These are phyloP conservation scores for Cordilura impudica DNA, from an alignment of 2,888 invertebrate species.

Conservation along the genomic window DNA sequence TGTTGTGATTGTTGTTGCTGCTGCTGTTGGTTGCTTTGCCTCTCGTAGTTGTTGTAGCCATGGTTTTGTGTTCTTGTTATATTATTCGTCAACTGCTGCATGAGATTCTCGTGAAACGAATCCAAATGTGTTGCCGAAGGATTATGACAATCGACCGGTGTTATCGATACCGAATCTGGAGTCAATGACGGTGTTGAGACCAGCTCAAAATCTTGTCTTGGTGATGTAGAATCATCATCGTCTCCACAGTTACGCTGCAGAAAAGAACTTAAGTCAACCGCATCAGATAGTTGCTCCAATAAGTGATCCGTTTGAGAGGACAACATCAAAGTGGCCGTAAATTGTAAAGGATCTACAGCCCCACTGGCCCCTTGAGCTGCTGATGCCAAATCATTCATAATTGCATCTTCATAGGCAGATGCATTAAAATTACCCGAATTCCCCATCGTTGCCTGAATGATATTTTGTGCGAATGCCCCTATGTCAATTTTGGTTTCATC, in stretches of 20 bases:
- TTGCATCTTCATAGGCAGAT: constrained; percentile 86
- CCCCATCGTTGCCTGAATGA: constrained; percentile 73
- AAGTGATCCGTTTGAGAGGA: constrained; percentile 87
- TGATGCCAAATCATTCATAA: constrained; percentile 88
- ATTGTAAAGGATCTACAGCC: constrained; percentile 89
- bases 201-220: constrained; percentile 82
- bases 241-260: constrained; percentile 84
- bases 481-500: constrained; percentile 86
- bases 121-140: constrained; percentile 80
- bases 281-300: constrained; percentile 87
- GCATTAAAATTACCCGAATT: constrained; percentile 75
- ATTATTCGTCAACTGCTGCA: constrained; percentile 79
- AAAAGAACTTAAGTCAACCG: constrained; percentile 87
- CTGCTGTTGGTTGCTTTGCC: constrained; percentile 78
- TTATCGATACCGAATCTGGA: constrained; percentile 81
- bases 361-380: constrained; percentile 69
- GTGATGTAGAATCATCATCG: constrained; percentile 78
- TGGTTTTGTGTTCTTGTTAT: constrained; percentile 71
- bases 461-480: constrained; percentile 75
- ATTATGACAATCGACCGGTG: constrained; percentile 78
- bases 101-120: constrained; percentile 87
- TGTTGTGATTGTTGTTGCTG: constrained; percentile 68
- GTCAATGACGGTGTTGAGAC: constrained; percentile 86
- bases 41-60: constrained; percentile 74
- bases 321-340: constrained; percentile 89